Percentiles rank a stretch among this genome's conserved stretches.
Conservation (phyloP, 2,888 invertebrate species). For the Pherbina coryleti region DNA sequence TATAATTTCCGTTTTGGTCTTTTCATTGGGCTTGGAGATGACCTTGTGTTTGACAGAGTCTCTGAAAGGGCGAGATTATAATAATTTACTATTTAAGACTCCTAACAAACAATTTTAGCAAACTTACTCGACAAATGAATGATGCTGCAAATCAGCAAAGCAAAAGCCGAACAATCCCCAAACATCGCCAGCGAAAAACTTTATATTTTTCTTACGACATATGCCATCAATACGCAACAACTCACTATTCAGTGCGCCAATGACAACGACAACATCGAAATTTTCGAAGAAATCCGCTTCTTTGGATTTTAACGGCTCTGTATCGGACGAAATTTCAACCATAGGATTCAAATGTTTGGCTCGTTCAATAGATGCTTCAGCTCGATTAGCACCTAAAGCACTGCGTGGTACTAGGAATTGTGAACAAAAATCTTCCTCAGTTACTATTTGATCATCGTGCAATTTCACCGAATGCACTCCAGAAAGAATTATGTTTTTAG, state of each 20-base stretch:
- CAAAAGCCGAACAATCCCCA: slow-evolving; percentile 94
- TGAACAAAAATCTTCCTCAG: slow-evolving; percentile 80
- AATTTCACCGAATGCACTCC: slow-evolving; percentile 92
- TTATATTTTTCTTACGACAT: slow-evolving; percentile 80
- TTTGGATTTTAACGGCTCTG: slow-evolving; percentile 76
- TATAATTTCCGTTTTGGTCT: slow-evolving; percentile 71
- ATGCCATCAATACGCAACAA: slow-evolving; percentile 81
- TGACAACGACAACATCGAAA: slow-evolving; percentile 89
- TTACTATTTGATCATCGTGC: slow-evolving; percentile 81
- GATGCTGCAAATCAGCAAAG: slow-evolving; percentile 89
- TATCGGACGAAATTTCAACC: slow-evolving; percentile 84
- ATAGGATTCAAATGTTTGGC: slow-evolving; percentile 92
- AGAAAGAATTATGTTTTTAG: slow-evolving; percentile 94
- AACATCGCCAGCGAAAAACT: slow-evolving; percentile 91
- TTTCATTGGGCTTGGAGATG: slow-evolving; percentile 72
- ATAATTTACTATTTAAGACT: background rate
- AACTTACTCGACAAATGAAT: slow-evolving; percentile 83
- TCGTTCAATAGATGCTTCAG: slow-evolving; percentile 82
- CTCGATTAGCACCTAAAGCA: slow-evolving; percentile 85
- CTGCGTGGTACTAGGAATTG: slow-evolving; percentile 86
- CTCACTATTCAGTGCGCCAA: slow-evolving; percentile 79
- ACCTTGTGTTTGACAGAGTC: slow-evolving; percentile 71
- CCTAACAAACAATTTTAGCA: background rate
- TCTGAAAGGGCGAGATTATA: slow-evolving; percentile 62
- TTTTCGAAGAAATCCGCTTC: slow-evolving; percentile 78